phyloP scores from a whole-genome alignment of 2,888 invertebrate species.

The Serripes groenlandicus region DNA sequence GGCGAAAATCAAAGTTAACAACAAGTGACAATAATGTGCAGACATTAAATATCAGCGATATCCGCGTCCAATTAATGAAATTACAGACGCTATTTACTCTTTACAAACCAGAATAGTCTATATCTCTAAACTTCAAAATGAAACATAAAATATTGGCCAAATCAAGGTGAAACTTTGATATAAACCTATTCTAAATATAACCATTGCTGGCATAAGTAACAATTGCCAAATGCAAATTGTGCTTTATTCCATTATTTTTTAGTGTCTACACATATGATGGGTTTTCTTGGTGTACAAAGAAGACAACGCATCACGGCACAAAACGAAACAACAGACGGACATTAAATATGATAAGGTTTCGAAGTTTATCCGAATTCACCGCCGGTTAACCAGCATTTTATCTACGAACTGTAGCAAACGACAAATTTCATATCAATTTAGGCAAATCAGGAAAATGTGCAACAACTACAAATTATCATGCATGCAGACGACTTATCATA shows the following conservation, averaged over 20 bases:
- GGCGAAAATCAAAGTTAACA: neutral
- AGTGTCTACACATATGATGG: no score
- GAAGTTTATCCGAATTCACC: conserved; percentile 44
- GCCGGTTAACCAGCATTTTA: conserved; percentile 22
- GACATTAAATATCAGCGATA: neutral
- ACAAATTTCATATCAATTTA: conserved; percentile 64
- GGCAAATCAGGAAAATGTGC: conserved; percentile 48
- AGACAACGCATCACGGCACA: no score
- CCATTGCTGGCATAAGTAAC: no score
- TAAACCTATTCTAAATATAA: no score
- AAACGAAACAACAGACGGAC: conserved; percentile 33
- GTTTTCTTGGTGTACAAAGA: no score
- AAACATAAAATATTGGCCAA: no score
- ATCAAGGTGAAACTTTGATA: no score
- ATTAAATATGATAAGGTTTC: conserved; percentile 45
- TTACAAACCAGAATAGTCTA: no score
- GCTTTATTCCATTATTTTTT: no score
- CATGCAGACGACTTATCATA: conserved; percentile 48
- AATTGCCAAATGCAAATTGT: no score
- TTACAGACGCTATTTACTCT: no score
- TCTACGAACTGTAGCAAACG: conserved; percentile 55
- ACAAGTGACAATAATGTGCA: conserved; percentile 12
- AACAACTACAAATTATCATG: conserved; percentile 43
- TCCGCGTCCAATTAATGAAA: conserved; percentile 2
- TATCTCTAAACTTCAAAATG: no score